Conservation (phyloP, 2,888 invertebrate genomes). For the Rhagium mordax region DNA sequence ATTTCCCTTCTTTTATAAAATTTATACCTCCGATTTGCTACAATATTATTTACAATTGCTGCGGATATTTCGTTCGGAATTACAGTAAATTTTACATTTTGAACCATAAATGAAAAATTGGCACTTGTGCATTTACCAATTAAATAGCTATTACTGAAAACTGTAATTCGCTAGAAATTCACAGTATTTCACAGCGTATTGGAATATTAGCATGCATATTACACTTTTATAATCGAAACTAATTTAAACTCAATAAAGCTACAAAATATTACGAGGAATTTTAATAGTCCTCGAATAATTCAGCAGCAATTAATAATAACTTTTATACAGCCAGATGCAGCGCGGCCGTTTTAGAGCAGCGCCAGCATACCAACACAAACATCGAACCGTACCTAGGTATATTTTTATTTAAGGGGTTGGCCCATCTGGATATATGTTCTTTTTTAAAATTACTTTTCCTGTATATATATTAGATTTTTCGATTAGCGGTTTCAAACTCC, state of each 20-base stretch:
- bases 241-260: neutral
- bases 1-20: too few species aligned
- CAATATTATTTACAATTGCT: too few species aligned
- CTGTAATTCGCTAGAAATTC: neutral
- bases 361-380: neutral
- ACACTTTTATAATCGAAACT: neutral
- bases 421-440: too few species aligned
- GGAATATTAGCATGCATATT: neutral
- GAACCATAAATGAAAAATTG: too few species aligned
- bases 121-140: neutral
- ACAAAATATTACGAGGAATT: neutral
- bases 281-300: neutral
- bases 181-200: neutral
- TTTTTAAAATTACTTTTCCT: neutral
- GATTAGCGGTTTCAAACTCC: neutral
- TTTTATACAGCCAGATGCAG: neutral
- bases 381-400: neutral
- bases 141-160: neutral
- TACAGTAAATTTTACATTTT: too few species aligned
- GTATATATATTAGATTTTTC: neutral
- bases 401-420: too few species aligned
- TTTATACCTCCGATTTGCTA: too few species aligned
- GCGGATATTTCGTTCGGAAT: too few species aligned
- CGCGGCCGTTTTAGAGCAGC: neutral
- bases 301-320: neutral